These are phyloP conservation scores for Actinemys pallida DNA, from an alignment of 2,113 vertebrate species.

Conservation along the genomic window DNA sequence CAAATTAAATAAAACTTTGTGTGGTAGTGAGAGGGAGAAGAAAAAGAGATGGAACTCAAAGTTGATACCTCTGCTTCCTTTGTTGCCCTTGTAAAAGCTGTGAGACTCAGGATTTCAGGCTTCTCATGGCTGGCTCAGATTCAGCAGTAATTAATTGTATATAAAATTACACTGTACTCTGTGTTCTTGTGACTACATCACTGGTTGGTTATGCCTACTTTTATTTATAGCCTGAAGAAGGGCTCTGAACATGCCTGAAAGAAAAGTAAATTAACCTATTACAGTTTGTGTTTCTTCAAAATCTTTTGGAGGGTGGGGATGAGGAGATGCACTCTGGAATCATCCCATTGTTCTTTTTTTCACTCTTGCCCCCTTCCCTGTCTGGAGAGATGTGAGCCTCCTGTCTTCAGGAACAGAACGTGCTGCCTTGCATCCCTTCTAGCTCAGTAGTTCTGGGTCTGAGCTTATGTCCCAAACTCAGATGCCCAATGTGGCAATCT, in stretches of 20 bases:
- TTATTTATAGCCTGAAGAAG: constrained; percentile 37
- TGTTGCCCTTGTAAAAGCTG: background rate
- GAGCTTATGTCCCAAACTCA: background rate
- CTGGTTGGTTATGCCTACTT: constrained; percentile 7
- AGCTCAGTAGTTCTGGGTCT: background rate
- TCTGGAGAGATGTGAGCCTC: background rate
- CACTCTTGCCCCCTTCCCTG: background rate
- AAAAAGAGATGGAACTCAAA: background rate
- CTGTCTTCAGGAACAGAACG: rapidly evolving
- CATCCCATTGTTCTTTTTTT: background rate
- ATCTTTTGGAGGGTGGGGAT: background rate
- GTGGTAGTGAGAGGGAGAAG: background rate
- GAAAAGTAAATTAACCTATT: background rate
- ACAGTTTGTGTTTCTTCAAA: background rate
- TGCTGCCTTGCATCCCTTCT: background rate
- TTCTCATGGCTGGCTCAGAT: rapidly evolving
- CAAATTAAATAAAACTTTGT: constrained; percentile 1
- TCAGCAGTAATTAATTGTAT: constrained; percentile 61
- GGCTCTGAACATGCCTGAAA: background rate
- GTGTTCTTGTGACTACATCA: constrained; percentile 48
- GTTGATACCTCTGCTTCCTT: background rate
- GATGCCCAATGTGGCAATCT: background rate
- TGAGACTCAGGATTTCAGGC: constrained; percentile 32
- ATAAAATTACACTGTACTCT: constrained; percentile 48
- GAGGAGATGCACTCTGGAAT: rapidly evolving